Evolutionary conservation across 2,888 invertebrate species (phyloP).

Genomic region (Lepeophtheirus nordmannii): DNA sequence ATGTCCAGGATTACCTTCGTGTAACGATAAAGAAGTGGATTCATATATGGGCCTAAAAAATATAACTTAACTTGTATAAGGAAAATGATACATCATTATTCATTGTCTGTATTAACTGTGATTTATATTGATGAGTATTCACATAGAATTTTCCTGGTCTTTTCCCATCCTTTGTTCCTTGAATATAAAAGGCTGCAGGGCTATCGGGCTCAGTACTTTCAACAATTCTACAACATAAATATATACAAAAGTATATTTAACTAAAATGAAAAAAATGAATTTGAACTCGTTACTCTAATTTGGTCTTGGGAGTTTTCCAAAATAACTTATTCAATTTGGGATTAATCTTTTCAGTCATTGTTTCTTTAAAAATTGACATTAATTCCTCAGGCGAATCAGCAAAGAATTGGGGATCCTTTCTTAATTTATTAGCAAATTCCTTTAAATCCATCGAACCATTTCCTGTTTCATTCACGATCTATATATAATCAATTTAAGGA

Average conservation of each 20-base stretch:
- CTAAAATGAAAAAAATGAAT: not conserved
- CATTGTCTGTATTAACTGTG: constrained; percentile 30
- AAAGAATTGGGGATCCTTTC: constrained; percentile 30
- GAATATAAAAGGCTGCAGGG: constrained; percentile 31
- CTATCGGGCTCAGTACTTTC: constrained; percentile 28
- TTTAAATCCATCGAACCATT: constrained; percentile 30
- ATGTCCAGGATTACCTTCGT: constrained; percentile 36
- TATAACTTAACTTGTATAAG: constrained; percentile 14
- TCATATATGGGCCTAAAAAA: constrained; percentile 32
- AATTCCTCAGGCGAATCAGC: constrained; percentile 32
- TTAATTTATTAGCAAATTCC: constrained; percentile 31
- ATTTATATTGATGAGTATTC: constrained; percentile 30
- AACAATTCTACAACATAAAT: constrained; percentile 24
- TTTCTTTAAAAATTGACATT: constrained; percentile 31
- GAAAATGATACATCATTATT: constrained; percentile 1
- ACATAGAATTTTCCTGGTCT: constrained; percentile 32
- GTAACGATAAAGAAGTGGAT: constrained; percentile 33
- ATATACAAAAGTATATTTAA: not conserved
- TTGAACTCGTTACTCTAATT: constrained; percentile 30
- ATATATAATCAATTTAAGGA: not conserved
- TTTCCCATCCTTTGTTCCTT: constrained; percentile 31
- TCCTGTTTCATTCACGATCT: constrained; percentile 30
- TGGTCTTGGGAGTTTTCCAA: constrained; percentile 31
- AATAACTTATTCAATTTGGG: constrained; percentile 32
- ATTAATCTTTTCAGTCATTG: constrained; percentile 31